A percentile compares a stretch with the other conserved stretches of the same genome.
Conservation (phyloP, 1,140 invertebrate genomes). For the Agraylea sexmaculata region DNA sequence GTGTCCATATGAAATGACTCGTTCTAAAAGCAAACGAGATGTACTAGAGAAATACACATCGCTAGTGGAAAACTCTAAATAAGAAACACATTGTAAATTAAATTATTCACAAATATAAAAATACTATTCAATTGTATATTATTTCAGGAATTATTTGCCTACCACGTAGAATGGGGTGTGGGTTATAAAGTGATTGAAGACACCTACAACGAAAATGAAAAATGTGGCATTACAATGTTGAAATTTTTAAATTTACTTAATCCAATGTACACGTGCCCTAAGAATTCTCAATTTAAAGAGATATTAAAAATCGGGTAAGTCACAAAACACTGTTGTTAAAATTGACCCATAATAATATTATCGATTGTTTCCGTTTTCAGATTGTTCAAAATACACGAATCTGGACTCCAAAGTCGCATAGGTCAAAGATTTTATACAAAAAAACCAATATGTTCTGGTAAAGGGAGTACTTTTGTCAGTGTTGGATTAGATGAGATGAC, state of each 20-base stretch:
- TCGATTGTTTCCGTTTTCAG: slow-evolving; percentile 26
- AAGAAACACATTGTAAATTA: too few relatives aligned
- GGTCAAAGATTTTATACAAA: slow-evolving; percentile 44
- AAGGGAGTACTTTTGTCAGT: slow-evolving; percentile 42
- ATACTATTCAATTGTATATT: too few relatives aligned
- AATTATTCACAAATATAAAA: too few relatives aligned
- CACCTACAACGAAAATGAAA: slow-evolving; percentile 51
- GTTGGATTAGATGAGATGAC: slow-evolving; percentile 45
- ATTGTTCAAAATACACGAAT: slow-evolving; percentile 44
- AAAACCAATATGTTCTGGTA: slow-evolving; percentile 42
- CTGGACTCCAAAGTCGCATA: slow-evolving; percentile 45
- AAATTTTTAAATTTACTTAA: slow-evolving; percentile 45
- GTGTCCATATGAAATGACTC: too few relatives aligned
- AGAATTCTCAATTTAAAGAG: slow-evolving; percentile 48
- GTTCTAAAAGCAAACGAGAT: too few relatives aligned
- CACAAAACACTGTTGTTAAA: too few relatives aligned
- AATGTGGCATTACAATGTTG: slow-evolving; percentile 52
- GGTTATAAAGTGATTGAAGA: slow-evolving; percentile 51
- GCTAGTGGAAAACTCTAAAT: too few relatives aligned
- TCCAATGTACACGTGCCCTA: slow-evolving; percentile 45
- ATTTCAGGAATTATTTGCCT: slow-evolving; percentile 44
- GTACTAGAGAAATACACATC: too few relatives aligned
- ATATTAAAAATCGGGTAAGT: slow-evolving; percentile 50
- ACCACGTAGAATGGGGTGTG: slow-evolving; percentile 48
- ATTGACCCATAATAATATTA: too few relatives aligned